These are phyloP conservation scores for Knipowitschia caucasica DNA, from an alignment of 2,797 vertebrate species.

Conservation along the genomic window DNA sequence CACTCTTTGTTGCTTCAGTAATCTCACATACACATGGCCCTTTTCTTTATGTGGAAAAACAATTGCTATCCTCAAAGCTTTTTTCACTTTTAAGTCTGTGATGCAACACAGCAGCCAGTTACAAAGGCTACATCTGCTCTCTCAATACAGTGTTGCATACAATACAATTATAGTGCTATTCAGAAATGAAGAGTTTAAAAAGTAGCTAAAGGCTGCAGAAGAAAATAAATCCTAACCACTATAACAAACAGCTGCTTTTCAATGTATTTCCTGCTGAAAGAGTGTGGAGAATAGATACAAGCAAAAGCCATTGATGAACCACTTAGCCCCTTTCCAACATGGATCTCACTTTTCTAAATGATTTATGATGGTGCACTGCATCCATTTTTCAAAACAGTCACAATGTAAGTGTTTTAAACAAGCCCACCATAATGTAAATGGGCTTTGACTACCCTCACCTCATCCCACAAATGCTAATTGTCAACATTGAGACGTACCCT, in stretches of 20 bases:
- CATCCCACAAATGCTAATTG: slow-evolving; percentile 15
- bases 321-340: background rate
- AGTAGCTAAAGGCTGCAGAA: background rate
- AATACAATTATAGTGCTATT: background rate
- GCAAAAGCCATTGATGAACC: background rate
- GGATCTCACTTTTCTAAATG: slow-evolving; percentile 2
- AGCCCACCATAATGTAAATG: background rate
- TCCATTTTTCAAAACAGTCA: slow-evolving; percentile 1
- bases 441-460: slow-evolving; percentile 1
- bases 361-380: background rate
- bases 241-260: slow-evolving; percentile 16
- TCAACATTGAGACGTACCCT: slow-evolving; percentile 1
- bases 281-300: slow-evolving; percentile 8
- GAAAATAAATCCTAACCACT: background rate
- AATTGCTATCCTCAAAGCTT: background rate
- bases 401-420: slow-evolving; percentile 5
- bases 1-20: slow-evolving; percentile 8
- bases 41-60: slow-evolving; percentile 8
- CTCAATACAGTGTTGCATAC: background rate
- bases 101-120: background rate
- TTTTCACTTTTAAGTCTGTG: slow-evolving; percentile 13
- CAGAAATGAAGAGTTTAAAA: background rate
- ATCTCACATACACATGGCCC: background rate
- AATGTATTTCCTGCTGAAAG: background rate
- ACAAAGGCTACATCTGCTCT: background rate